These are phyloP conservation scores for Apeira syringaria DNA, from an alignment of 2,888 invertebrate genomes.

Conservation along the genomic window DNA sequence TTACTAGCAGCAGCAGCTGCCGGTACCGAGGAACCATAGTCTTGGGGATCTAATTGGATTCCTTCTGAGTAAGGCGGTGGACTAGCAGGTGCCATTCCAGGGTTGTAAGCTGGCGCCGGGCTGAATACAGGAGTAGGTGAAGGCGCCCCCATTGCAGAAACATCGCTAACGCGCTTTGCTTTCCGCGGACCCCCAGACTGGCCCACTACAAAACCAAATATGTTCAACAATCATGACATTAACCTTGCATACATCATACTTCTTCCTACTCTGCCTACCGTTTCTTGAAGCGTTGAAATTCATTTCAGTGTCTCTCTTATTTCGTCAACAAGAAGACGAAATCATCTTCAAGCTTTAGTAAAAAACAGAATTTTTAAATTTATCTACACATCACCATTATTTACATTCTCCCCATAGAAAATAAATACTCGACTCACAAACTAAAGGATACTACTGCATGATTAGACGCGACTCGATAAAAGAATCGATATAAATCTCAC, in stretches of 20 bases:
- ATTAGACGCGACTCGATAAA: no score
- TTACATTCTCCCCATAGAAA: no score
- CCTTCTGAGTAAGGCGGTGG: slow-evolving; percentile 67
- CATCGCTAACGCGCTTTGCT: slow-evolving; percentile 87
- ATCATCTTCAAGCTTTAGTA: slow-evolving; percentile 56
- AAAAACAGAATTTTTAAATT: no score
- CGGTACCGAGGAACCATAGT: slow-evolving; percentile 47
- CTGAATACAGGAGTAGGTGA: slow-evolving; percentile 60
- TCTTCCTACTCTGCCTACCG: slow-evolving; percentile 46
- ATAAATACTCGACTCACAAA: no score
- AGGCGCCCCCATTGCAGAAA: slow-evolving; percentile 86
- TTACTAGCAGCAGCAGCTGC: slow-evolving; percentile 45
- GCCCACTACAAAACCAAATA: slow-evolving; percentile 52
- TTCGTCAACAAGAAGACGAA: slow-evolving; percentile 38
- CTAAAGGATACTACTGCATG: no score
- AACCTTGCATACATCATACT: slow-evolving; percentile 3
- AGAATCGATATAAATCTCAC: no score
- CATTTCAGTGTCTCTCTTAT: slow-evolving; percentile 46
- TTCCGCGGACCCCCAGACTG: slow-evolving; percentile 75
- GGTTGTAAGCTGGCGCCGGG: slow-evolving; percentile 56
- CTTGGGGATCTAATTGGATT: slow-evolving; percentile 65
- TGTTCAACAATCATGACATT: slow-evolving; percentile 5
- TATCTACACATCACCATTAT: neutral
- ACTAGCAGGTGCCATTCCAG: slow-evolving; percentile 50
- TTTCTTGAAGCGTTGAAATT: slow-evolving; percentile 80